Conservation (phyloP, 2,888 invertebrate species). For the Drosophila siamana region DNA sequence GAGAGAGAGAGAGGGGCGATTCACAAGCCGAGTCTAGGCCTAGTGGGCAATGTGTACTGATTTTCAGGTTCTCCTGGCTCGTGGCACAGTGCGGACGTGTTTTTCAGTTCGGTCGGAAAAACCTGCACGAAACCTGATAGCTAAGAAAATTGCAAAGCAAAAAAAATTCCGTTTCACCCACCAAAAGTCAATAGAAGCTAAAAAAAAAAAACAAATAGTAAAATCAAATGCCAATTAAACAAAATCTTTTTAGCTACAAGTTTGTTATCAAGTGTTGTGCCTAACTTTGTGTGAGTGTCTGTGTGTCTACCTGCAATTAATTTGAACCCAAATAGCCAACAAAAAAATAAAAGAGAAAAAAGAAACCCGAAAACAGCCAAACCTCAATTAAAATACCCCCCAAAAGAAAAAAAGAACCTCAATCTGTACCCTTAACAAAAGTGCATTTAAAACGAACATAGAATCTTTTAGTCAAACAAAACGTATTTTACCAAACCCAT, state of each 20-base stretch:
- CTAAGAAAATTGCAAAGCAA: constrained; percentile 47
- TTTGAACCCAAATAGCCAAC: constrained; percentile 16
- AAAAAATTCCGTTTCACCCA: constrained; percentile 1
- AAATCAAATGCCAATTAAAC: constrained; percentile 40
- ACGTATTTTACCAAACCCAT: constrained; percentile 5
- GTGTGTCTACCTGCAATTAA: constrained; percentile 27
- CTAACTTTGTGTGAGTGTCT: constrained; percentile 9
- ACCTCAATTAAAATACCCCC: constrained; percentile 4
- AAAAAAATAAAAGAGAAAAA: not conserved
- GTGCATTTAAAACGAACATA: constrained; percentile 54
- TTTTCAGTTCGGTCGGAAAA: constrained; percentile 46
- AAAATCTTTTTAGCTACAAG: constrained; percentile 18
- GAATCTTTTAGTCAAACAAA: constrained; percentile 17
- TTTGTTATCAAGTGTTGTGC: constrained; percentile 11
- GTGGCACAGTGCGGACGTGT: constrained; percentile 80
- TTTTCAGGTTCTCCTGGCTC: constrained; percentile 81
- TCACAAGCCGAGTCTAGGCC: constrained; percentile 40
- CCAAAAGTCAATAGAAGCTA: constrained; percentile 30
- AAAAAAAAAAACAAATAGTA: not conserved
- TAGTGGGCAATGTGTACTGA: constrained; percentile 73
- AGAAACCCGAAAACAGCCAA: not conserved
- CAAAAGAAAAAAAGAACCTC: not conserved
- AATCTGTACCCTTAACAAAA: constrained; percentile 37
- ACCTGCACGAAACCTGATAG: constrained; percentile 38
- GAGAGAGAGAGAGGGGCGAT: constrained; percentile 5